Percentiles rank a stretch among this genome's conserved stretches.
Conservation (phyloP, 1,140 invertebrate genomes). For the Lasioglossum baleicum region DNA sequence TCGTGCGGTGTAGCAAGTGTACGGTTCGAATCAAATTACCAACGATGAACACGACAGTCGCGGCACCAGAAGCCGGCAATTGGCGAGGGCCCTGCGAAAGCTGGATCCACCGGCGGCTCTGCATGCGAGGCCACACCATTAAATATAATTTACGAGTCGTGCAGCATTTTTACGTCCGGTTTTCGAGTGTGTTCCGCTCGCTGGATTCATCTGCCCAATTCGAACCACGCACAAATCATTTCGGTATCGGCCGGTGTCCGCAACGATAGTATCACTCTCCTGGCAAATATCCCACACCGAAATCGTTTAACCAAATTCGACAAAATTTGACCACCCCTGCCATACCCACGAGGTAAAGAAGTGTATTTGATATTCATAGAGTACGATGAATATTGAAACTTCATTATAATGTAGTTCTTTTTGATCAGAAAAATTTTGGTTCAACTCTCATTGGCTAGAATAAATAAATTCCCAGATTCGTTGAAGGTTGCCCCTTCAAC, state of each 20-base stretch:
- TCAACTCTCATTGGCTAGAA: too few species aligned
- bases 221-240: slow-evolving; percentile 53
- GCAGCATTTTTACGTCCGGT: slow-evolving; percentile 49
- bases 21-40: slow-evolving; percentile 29
- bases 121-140: slow-evolving; percentile 52
- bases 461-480: too few species aligned
- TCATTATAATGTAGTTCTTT: too few species aligned
- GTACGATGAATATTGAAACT: too few species aligned
- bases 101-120: slow-evolving; percentile 27
- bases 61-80: slow-evolving; percentile 14
- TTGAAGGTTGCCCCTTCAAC: not conserved
- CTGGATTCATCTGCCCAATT: slow-evolving; percentile 39
- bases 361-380: too few species aligned
- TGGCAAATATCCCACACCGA: too few species aligned
- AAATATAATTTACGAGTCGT: slow-evolving; percentile 65
- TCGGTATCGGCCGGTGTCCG: not conserved
- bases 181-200: slow-evolving; percentile 36
- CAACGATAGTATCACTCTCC: too few species aligned
- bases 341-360: too few species aligned
- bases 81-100: slow-evolving; percentile 25
- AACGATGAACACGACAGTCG: slow-evolving; percentile 23
- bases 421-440: too few species aligned
- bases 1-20: slow-evolving; percentile 6
- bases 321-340: too few species aligned
- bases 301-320: too few species aligned